Evolutionary conservation across 2,888 invertebrate genomes (phyloP).

Genomic region (Drosophila quinaria): DNA sequence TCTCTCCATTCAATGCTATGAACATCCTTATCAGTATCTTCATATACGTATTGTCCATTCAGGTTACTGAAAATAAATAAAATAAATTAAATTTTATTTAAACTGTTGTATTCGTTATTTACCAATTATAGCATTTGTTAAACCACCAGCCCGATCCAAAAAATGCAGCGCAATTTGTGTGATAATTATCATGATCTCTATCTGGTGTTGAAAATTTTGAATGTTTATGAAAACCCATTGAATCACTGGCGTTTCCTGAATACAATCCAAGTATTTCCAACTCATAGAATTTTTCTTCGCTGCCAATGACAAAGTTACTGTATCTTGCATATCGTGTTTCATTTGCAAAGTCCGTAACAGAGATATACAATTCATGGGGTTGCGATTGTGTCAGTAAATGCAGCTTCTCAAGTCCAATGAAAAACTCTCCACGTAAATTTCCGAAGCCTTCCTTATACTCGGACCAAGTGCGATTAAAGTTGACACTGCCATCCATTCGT

Average conservation of each 20-base stretch:
- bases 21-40: slow-evolving; percentile 63
- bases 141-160: slow-evolving; percentile 91
- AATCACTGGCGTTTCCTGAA: slow-evolving; percentile 89
- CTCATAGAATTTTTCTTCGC: slow-evolving; percentile 88
- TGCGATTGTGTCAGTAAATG: slow-evolving; percentile 85
- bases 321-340: slow-evolving; percentile 88
- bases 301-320: slow-evolving; percentile 88
- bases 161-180: slow-evolving; percentile 87
- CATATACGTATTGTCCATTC: slow-evolving; percentile 88
- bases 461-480: slow-evolving; percentile 88
- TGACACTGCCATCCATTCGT: slow-evolving; percentile 88
- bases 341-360: slow-evolving; percentile 88
- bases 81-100: neutral
- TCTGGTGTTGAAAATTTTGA: slow-evolving; percentile 89
- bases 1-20: slow-evolving; percentile 87
- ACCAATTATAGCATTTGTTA: slow-evolving; percentile 89
- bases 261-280: slow-evolving; percentile 88
- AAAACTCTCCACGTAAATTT: slow-evolving; percentile 89
- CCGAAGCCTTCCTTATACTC: slow-evolving; percentile 90
- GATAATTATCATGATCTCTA: slow-evolving; percentile 87
- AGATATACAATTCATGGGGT: slow-evolving; percentile 87
- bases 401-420: slow-evolving; percentile 89
- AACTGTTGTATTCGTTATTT: slow-evolving; percentile 6
- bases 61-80: slow-evolving; percentile 86
- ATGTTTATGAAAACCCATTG: slow-evolving; percentile 88